These are phyloP conservation scores for Ooceraea biroi DNA, from an alignment of 1,140 invertebrate genomes.

Conservation along the genomic window DNA sequence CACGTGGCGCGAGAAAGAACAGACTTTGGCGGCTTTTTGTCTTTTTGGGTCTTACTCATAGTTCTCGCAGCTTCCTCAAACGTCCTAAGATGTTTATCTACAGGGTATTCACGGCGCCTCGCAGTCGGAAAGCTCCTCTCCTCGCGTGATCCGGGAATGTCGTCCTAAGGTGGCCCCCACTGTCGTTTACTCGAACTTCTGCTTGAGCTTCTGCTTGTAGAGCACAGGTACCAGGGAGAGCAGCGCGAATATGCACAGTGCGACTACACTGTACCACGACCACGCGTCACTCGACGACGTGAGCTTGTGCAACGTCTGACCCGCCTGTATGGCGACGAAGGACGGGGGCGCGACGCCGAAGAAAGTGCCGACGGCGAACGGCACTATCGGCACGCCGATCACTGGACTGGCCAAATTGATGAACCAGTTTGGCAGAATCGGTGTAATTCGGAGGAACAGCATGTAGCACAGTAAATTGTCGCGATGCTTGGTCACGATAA, in stretches of 20 bases:
- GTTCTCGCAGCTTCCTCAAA: background rate
- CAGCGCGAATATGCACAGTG: slow-evolving; percentile 92
- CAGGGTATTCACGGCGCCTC: background rate
- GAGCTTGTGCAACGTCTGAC: slow-evolving; percentile 97
- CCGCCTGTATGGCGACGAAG: slow-evolving; percentile 98
- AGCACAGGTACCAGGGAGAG: slow-evolving; percentile 96
- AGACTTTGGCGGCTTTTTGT: background rate
- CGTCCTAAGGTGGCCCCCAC: background rate
- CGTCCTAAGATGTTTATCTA: background rate
- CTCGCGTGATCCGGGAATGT: slow-evolving; percentile 11
- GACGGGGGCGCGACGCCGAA: slow-evolving; percentile 98
- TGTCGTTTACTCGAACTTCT: slow-evolving; percentile 93
- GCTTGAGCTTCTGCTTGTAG: slow-evolving; percentile 93
- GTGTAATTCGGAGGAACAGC: slow-evolving; percentile 98
- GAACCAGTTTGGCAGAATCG: slow-evolving; percentile 99
- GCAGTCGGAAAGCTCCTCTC: background rate
- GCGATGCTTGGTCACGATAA: slow-evolving; percentile 92
- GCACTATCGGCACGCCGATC: slow-evolving; percentile 96
- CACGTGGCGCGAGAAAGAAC: background rate
- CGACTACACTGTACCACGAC: slow-evolving; percentile 94
- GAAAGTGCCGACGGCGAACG: slow-evolving; percentile 98
- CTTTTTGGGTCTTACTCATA: background rate
- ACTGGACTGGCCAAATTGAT: slow-evolving; percentile 99
- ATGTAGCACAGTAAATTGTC: slow-evolving; percentile 98
- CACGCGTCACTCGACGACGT: slow-evolving; percentile 96